Evolutionary conservation across 2,797 vertebrate species (phyloP).

Genomic region (Pseudopleuronectes americanus): DNA sequence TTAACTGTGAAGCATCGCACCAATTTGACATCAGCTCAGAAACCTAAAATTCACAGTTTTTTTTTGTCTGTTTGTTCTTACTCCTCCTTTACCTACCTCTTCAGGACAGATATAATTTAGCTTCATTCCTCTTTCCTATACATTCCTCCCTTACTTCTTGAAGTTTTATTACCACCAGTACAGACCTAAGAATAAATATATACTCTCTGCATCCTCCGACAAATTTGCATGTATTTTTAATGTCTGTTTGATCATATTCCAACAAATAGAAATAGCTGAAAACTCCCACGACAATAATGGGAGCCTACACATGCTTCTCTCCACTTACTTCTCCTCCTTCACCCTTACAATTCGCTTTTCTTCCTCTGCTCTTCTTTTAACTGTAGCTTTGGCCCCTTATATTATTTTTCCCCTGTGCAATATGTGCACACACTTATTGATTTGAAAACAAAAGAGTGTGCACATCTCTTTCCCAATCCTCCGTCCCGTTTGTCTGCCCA

Average conservation of each 20-base stretch:
- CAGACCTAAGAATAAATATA: constrained; percentile 28
- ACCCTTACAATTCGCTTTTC: constrained; percentile 27
- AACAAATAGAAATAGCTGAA: not conserved
- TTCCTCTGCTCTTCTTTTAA: constrained; percentile 19
- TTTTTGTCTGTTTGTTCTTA: not conserved
- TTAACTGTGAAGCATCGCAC: not conserved
- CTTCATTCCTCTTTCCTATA: constrained; percentile 2
- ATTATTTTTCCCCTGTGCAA: too few relatives aligned
- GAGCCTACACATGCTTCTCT: not conserved
- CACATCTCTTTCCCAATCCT: constrained; percentile 5
- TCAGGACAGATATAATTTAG: constrained; percentile 35
- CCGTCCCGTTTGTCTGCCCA: constrained; percentile 39
- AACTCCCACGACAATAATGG: constrained; percentile 42
- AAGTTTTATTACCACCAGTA: constrained; percentile 25
- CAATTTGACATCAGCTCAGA: constrained; percentile 12
- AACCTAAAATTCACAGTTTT: not conserved
- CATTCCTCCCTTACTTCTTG: constrained; percentile 4
- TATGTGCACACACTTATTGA: not conserved
- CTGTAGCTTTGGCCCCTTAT: not conserved
- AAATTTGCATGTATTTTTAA: constrained; percentile 9
- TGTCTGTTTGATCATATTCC: constrained; percentile 14
- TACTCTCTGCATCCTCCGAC: constrained; percentile 8
- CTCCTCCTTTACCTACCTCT: not conserved
- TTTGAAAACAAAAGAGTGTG: not conserved
- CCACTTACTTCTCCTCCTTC: constrained; percentile 47